Evolutionary conservation across 2,888 invertebrate genomes (phyloP).

Genomic region (Polydrusus pterygomalis): DNA sequence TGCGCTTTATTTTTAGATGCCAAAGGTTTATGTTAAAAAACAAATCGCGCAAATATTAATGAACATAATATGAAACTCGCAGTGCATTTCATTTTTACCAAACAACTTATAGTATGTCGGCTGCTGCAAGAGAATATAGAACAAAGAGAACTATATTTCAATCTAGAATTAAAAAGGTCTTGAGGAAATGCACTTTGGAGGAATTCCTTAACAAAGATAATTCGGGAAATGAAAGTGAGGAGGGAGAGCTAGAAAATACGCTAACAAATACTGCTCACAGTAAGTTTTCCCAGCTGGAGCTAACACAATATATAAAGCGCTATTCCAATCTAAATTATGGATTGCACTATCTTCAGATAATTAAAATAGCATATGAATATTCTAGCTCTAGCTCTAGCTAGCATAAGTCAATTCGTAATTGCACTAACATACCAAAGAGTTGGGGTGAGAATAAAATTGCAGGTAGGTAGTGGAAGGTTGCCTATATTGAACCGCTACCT

Average conservation of each 20-base stretch:
- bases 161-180: slow-evolving; percentile 30
- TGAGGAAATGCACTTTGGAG: slow-evolving; percentile 2
- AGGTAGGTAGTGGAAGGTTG: too few relatives aligned
- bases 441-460: slow-evolving; percentile 22
- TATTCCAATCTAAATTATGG: slow-evolving; percentile 26
- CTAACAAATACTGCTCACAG: slow-evolving; percentile 18
- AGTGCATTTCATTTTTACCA: background rate
- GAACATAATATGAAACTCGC: background rate
- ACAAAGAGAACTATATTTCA: too few relatives aligned
- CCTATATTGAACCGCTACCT: too few relatives aligned
- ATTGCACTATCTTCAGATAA: slow-evolving; percentile 13
- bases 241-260: slow-evolving; percentile 14
- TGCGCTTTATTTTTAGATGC: background rate
- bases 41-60: background rate
- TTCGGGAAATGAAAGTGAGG: slow-evolving; percentile 23
- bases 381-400: too few relatives aligned
- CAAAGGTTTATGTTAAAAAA: background rate
- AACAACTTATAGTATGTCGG: slow-evolving; percentile 1
- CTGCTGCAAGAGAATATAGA: too few relatives aligned
- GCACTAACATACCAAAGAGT: slow-evolving; percentile 20
- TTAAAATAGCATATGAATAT: slow-evolving; percentile 28
- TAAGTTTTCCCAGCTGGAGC: slow-evolving; percentile 23
- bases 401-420: background rate
- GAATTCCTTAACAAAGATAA: slow-evolving; percentile 20
- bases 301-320: slow-evolving; percentile 17